Percentiles rank a stretch among this genome's conserved stretches.
Evolutionary conservation across 53 echinoderm and acorn worm genomes (phyloP).

Genomic region (Echinarachnius parma): DNA sequence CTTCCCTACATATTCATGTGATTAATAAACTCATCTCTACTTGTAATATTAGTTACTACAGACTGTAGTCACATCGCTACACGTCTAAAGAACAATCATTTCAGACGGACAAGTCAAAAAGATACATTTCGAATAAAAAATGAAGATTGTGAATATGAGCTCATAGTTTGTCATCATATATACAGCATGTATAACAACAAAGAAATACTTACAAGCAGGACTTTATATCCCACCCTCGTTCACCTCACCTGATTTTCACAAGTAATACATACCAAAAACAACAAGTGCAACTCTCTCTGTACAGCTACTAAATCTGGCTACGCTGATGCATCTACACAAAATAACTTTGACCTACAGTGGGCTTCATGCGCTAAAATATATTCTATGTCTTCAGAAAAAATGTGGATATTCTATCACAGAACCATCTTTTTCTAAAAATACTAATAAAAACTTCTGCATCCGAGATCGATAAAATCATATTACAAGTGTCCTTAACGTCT

Average conservation of each 20-base stretch:
- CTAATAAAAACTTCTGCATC: neutral
- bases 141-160: conserved; percentile 24
- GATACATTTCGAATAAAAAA: neutral
- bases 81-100: no score
- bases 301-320: conserved; percentile 3
- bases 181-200: conserved; percentile 31
- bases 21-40: no score
- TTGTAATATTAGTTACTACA: no score
- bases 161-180: conserved; percentile 15
- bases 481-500: no score
- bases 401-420: neutral
- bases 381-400: conserved; percentile 14
- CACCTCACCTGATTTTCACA: conserved; percentile 25
- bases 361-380: conserved; percentile 6
- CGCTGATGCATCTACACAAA: conserved; percentile 14
- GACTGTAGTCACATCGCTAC: no score
- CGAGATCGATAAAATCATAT: neutral
- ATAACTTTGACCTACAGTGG: conserved; percentile 1
- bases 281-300: neutral
- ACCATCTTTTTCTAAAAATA: neutral
- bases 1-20: no score
- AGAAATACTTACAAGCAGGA: conserved; percentile 6
- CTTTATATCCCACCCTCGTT: neutral
- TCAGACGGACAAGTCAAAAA: neutral
- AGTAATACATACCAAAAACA: conserved; percentile 20